Conservation (phyloP, 2,888 invertebrate species). For the Pammene aurita region DNA sequence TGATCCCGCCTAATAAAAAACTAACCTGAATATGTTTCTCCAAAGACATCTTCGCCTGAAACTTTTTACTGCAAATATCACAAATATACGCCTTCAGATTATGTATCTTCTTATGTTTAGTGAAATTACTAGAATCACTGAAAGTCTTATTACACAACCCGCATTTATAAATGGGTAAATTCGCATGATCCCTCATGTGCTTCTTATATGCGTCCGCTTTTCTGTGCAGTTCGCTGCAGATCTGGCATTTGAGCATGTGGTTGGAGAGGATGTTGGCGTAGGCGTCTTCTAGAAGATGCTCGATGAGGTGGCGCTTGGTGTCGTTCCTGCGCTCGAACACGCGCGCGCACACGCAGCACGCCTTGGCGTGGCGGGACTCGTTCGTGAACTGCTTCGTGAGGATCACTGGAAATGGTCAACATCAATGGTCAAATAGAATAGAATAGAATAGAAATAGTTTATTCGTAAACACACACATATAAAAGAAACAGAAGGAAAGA, state of each 20-base stretch:
- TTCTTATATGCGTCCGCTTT: slow-evolving; percentile 54
- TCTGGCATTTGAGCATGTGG: slow-evolving; percentile 51
- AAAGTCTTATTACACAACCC: slow-evolving; percentile 63
- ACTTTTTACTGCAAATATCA: slow-evolving; percentile 64
- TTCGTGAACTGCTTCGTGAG: not conserved
- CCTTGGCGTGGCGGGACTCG: slow-evolving; percentile 14
- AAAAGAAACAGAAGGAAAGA: no score
- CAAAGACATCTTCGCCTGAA: slow-evolving; percentile 53
- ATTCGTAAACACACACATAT: no score
- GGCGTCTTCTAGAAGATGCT: slow-evolving; percentile 65
- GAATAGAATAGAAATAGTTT: no score
- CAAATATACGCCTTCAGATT: slow-evolving; percentile 56
- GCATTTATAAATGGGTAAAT: slow-evolving; percentile 63
- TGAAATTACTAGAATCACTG: slow-evolving; percentile 71
- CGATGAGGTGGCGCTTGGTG: slow-evolving; percentile 62
- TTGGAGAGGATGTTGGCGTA: slow-evolving; percentile 37
- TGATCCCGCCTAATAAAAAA: not conserved
- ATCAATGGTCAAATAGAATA: not conserved
- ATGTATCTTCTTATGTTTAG: slow-evolving; percentile 74
- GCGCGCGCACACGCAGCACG: slow-evolving; percentile 54
- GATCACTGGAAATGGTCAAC: not conserved
- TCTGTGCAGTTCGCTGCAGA: slow-evolving; percentile 49
- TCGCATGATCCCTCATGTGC: slow-evolving; percentile 67
- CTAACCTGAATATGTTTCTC: slow-evolving; percentile 62
- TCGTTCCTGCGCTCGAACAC: slow-evolving; percentile 55